Conservation (phyloP, 2,113 vertebrate genomes). For the Sinocyclocheilus anshuiensis region DNA sequence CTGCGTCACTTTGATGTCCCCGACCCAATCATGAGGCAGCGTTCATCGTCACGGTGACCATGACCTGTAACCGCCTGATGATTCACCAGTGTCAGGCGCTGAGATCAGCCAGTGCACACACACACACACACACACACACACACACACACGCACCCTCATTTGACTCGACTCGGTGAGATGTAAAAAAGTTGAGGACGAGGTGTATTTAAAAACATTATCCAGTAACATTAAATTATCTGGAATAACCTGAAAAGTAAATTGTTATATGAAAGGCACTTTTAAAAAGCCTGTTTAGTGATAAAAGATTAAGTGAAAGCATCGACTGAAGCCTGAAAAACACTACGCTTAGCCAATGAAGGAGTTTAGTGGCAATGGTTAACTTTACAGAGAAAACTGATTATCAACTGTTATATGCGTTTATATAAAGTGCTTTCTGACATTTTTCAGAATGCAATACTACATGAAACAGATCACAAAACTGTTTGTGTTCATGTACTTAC, state of each 20-base stretch:
- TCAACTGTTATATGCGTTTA: not conserved
- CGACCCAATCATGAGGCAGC: slow-evolving; percentile 37
- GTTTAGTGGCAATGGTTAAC: not conserved
- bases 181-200: not conserved
- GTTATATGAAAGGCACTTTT: not conserved
- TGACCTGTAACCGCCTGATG: slow-evolving; percentile 49
- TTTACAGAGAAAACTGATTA: not conserved
- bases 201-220: not conserved
- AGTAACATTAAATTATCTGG: not conserved
- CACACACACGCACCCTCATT: slow-evolving; percentile 19
- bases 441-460: not conserved
- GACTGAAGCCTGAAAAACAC: not conserved
- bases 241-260: not conserved
- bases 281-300: not conserved
- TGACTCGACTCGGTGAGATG: not conserved
- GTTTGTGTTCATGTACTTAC: slow-evolving; percentile 5
- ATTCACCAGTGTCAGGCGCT: slow-evolving; percentile 24
- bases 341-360: not conserved
- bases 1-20: slow-evolving; percentile 26
- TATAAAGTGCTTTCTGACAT: not conserved
- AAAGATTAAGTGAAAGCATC: not conserved
- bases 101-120: slow-evolving; percentile 23
- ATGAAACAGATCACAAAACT: slow-evolving; percentile 6
- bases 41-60: slow-evolving; percentile 46
- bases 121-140: slow-evolving; percentile 35